Conservation (phyloP, 2,888 invertebrate genomes). For the Xylota sylvarum region DNA sequence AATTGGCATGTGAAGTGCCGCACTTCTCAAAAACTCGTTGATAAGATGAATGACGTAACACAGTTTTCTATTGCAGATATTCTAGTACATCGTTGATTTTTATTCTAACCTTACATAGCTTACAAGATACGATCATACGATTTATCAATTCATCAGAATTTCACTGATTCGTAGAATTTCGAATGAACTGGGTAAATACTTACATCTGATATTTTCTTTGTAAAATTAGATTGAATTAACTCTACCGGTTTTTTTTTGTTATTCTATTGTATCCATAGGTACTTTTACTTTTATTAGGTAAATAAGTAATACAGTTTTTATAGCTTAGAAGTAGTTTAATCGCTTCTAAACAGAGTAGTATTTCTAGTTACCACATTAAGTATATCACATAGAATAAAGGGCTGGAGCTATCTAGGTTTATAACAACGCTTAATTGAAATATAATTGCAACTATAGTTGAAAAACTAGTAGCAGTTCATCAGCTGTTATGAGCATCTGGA, state of each 20-base stretch:
- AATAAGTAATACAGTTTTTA: background rate
- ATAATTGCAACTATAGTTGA: no score
- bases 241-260: background rate
- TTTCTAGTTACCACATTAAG: no score
- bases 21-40: no score
- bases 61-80: background rate
- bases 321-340: background rate
- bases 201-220: no score
- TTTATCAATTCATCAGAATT: no score
- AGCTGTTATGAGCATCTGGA: no score
- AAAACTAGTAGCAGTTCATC: no score
- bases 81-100: background rate
- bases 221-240: background rate
- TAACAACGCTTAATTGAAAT: no score
- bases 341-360: background rate
- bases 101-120: background rate
- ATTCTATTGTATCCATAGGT: background rate
- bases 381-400: no score
- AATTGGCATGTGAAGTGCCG: no score
- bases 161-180: background rate
- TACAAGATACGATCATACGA: background rate
- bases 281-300: slow-evolving; percentile 13
- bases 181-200: background rate
- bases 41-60: background rate
- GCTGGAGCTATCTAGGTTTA: no score